phyloP scores from a whole-genome alignment of 2,797 vertebrate genomes.

The Sciurus carolinensis region DNA sequence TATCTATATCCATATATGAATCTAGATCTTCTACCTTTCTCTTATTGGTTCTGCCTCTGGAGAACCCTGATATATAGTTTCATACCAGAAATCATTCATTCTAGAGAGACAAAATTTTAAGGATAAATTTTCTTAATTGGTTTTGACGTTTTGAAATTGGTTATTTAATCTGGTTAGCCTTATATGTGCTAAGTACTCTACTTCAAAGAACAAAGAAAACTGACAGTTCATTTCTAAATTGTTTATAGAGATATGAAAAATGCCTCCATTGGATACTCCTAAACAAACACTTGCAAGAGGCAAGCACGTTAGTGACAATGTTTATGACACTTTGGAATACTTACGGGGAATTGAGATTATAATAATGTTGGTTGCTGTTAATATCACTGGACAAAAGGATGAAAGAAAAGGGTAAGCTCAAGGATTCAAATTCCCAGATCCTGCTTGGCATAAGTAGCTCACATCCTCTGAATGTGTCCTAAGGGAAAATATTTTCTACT shows the following conservation, averaged over 20 bases:
- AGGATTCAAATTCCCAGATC: background rate
- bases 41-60: background rate
- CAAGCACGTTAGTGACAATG: background rate
- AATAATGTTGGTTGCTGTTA: background rate
- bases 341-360: background rate
- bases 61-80: background rate
- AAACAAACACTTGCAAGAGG: background rate
- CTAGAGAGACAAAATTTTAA: background rate
- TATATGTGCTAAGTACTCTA: background rate
- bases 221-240: background rate
- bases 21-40: background rate
- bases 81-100: background rate
- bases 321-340: background rate
- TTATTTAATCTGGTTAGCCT: background rate
- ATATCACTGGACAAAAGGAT: background rate
- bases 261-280: background rate
- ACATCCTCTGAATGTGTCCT: background rate
- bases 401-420: background rate
- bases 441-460: background rate
- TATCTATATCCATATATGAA: background rate
- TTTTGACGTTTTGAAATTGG: background rate
- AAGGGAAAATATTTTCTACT: background rate
- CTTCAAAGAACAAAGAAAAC: background rate
- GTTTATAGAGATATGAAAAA: background rate
- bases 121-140: background rate